These are phyloP conservation scores for Ia io DNA, from an alignment of 2,113 vertebrate genomes.

Conservation along the genomic window DNA sequence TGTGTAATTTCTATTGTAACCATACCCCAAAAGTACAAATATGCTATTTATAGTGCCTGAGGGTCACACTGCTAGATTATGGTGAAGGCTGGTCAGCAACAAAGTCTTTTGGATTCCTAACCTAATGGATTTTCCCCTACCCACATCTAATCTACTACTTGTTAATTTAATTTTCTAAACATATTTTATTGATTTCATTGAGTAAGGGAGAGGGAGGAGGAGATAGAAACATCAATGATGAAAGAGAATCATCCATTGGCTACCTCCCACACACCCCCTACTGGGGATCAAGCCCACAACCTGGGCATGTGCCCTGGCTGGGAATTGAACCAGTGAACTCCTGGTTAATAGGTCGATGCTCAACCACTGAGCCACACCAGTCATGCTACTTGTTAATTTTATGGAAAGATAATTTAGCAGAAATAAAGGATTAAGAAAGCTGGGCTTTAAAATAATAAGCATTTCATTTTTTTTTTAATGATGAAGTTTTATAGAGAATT, in stretches of 20 bases:
- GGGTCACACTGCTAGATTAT: not conserved
- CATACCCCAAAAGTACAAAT: not conserved
- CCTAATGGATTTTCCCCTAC: not conserved
- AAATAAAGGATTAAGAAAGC: not conserved
- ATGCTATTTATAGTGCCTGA: no score
- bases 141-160: not conserved
- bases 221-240: no score
- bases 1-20: not conserved
- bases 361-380: no score
- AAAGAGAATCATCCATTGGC: no score
- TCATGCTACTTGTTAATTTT: not conserved
- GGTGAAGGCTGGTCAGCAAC: not conserved
- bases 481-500: not conserved
- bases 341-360: no score
- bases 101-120: not conserved
- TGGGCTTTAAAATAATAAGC: not conserved
- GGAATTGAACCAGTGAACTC: no score
- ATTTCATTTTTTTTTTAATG: not conserved
- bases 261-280: no score
- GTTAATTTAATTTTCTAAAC: no score
- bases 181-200: no score
- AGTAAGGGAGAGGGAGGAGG: no score
- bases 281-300: no score
- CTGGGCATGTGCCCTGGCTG: no score
- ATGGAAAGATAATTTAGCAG: not conserved